These are phyloP conservation scores for Hydrolagus colliei DNA, from an alignment of 2,797 vertebrate species.

Conservation along the genomic window DNA sequence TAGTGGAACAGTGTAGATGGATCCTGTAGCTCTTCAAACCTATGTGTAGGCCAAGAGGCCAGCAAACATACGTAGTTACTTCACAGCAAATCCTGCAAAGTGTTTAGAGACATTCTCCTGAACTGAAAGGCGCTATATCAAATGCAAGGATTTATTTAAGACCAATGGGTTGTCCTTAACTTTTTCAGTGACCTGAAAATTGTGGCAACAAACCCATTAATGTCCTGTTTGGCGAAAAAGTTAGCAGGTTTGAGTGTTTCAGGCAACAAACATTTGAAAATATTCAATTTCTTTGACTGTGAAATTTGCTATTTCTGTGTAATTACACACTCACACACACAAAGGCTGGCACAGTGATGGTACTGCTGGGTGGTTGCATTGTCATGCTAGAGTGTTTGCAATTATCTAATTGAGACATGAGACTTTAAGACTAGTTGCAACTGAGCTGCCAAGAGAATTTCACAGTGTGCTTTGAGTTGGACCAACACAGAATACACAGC, in stretches of 20 bases:
- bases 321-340: no score
- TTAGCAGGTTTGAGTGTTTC: not conserved
- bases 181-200: not conserved
- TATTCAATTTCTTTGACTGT: constrained; percentile 6
- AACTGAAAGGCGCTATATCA: no score
- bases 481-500: not conserved
- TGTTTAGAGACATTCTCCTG: no score
- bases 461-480: not conserved
- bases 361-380: not conserved
- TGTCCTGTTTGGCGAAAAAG: not conserved
- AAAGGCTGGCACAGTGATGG: no score
- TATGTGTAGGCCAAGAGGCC: no score
- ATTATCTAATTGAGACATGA: not conserved
- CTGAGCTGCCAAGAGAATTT: not conserved
- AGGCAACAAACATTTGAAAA: not conserved
- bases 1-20: not conserved
- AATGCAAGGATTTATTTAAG: not conserved
- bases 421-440: not conserved
- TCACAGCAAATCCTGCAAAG: no score
- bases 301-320: not conserved
- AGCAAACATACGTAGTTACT: no score
- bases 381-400: not conserved
- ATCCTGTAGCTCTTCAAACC: not conserved
- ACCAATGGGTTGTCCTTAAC: not conserved
- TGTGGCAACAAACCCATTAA: not conserved